Evolutionary conservation across 2,113 vertebrate species (phyloP).

Genomic region (Syrrhaptes paradoxus): DNA sequence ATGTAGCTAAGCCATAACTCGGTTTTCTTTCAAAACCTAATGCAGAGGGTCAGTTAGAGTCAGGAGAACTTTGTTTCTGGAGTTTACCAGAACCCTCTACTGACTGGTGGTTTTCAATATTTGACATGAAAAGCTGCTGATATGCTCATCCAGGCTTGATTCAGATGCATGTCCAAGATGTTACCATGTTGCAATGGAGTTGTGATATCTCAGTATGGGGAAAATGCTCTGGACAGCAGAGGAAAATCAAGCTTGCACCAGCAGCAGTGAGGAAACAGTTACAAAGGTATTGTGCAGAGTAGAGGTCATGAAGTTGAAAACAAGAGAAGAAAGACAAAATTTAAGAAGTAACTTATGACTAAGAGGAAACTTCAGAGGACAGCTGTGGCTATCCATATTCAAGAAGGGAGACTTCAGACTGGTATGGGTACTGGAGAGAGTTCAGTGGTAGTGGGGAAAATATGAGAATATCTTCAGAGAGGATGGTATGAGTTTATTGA

Average conservation of each 20-base stretch:
- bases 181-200: background rate
- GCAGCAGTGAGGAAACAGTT: background rate
- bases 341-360: background rate
- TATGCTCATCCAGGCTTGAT: background rate
- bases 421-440: background rate
- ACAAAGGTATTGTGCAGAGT: background rate
- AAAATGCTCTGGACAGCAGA: background rate
- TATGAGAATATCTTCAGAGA: rapidly evolving
- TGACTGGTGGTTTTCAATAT: background rate
- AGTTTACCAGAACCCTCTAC: background rate
- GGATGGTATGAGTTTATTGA: background rate
- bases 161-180: background rate
- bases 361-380: background rate
- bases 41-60: background rate
- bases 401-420: background rate
- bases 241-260: background rate
- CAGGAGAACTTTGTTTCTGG: background rate
- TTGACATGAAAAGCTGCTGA: background rate
- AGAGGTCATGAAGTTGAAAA: background rate
- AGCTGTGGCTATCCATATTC: rapidly evolving
- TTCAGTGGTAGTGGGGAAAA: background rate
- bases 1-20: background rate
- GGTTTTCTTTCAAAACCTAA: background rate
- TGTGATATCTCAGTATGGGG: background rate
- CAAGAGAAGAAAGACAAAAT: background rate